Evolutionary conservation across 2,888 invertebrate species (phyloP).

Genomic region (Spodoptera littoralis): DNA sequence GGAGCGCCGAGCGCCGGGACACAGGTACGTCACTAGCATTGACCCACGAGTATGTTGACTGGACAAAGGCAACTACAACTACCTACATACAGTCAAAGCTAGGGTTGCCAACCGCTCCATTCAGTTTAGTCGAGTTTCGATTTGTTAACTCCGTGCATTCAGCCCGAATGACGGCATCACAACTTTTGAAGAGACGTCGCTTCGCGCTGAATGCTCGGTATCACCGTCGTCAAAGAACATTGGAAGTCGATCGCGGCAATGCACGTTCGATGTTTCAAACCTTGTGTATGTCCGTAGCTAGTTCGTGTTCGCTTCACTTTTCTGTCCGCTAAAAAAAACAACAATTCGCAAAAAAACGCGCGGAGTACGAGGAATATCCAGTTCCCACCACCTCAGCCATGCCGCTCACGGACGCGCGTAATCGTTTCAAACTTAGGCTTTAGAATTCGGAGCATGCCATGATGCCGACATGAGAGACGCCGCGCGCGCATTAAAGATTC

Average conservation of each 20-base stretch:
- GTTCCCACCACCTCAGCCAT: conserved; percentile 76
- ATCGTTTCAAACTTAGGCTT: conserved; percentile 72
- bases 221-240: conserved; percentile 56
- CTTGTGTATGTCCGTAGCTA: conserved; percentile 78
- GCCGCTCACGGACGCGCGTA: conserved; percentile 83
- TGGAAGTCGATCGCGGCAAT: conserved; percentile 74
- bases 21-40: conserved; percentile 74
- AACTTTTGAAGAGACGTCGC: background rate
- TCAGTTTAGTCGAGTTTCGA: conserved; percentile 28
- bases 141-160: conserved; percentile 28
- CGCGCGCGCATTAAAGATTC: conserved; percentile 73
- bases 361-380: conserved; percentile 79
- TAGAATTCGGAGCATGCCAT: conserved; percentile 71
- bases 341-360: conserved; percentile 62
- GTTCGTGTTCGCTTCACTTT: conserved; percentile 83
- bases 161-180: conserved; percentile 34
- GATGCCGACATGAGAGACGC: conserved; percentile 68
- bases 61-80: conserved; percentile 7
- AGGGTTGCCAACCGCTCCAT: conserved; percentile 10
- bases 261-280: conserved; percentile 62
- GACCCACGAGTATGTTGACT: conserved; percentile 31
- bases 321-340: conserved; percentile 58
- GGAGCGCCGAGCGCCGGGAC: conserved; percentile 80
- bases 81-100: background rate
- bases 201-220: conserved; percentile 37